Conservation (phyloP, 2,888 invertebrate genomes). For the Uropetala carovei region DNA sequence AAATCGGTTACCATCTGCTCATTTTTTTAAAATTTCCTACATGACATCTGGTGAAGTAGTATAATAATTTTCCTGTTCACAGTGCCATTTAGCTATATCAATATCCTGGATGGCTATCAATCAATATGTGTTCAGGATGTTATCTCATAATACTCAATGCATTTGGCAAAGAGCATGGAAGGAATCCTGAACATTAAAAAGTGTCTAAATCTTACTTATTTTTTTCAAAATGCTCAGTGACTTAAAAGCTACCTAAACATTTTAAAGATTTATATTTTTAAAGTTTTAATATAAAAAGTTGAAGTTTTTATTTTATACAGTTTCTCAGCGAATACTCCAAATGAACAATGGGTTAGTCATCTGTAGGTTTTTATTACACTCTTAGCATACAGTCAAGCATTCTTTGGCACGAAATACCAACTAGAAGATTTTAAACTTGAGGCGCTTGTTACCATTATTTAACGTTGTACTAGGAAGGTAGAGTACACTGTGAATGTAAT, state of each 20-base stretch:
- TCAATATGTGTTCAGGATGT: neutral
- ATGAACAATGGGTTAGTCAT: neutral
- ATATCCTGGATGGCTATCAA: neutral
- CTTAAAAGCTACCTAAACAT: neutral
- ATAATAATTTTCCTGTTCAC: neutral
- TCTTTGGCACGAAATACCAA: constrained; percentile 37
- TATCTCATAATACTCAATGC: neutral
- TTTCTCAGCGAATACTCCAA: constrained; percentile 36
- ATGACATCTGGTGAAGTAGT: neutral
- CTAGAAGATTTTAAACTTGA: constrained; percentile 17
- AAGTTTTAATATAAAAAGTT: constrained; percentile 27
- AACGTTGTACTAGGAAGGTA: neutral
- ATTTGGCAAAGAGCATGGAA: neutral
- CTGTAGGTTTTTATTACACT: neutral
- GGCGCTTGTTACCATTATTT: constrained; percentile 13
- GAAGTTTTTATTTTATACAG: constrained; percentile 49
- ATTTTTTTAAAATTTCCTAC: neutral
- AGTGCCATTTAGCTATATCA: neutral
- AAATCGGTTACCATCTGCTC: constrained; percentile 25
- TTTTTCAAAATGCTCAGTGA: constrained; percentile 42
- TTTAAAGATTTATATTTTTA: constrained; percentile 48
- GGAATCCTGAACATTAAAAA: neutral
- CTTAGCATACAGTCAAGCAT: constrained; percentile 17
- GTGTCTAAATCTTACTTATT: constrained; percentile 9
- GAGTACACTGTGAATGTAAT: constrained; percentile 33